These are phyloP conservation scores for Lycophotia porphyrea DNA, from an alignment of 2,888 invertebrate species.

Conservation along the genomic window DNA sequence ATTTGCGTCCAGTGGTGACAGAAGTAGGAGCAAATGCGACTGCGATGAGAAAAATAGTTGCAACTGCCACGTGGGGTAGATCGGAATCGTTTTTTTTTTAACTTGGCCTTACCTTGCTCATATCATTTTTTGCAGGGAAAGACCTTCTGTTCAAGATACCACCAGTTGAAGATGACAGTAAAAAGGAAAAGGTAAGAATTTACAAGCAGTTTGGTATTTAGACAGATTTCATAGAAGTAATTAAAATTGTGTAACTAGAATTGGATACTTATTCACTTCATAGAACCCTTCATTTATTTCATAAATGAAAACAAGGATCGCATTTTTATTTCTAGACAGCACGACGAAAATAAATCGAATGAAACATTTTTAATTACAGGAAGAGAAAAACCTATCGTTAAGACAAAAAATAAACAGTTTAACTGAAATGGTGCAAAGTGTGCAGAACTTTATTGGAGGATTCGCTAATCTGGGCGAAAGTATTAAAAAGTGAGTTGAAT, in stretches of 20 bases:
- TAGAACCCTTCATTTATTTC: neutral
- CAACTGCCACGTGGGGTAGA: too few relatives aligned
- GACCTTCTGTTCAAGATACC: conserved; percentile 53
- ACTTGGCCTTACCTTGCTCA: neutral
- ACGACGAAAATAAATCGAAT: conserved; percentile 4
- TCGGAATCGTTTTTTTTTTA: too few relatives aligned
- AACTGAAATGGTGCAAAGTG: conserved; percentile 98
- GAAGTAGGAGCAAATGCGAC: too few relatives aligned
- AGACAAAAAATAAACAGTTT: conserved; percentile 97
- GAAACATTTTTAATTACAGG: conserved; percentile 86
- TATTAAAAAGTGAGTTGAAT: conserved; percentile 95
- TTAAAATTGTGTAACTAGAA: neutral
- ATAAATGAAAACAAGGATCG: neutral
- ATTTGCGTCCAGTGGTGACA: too few relatives aligned
- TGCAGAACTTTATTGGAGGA: conserved; percentile 98
- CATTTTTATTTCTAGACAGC: neutral
- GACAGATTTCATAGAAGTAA: neutral
- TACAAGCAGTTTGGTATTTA: neutral
- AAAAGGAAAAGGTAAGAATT: conserved; percentile 54
- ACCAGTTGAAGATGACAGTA: conserved; percentile 59
- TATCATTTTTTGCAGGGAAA: conserved; percentile 66
- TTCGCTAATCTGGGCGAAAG: conserved; percentile 97
- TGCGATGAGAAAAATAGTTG: too few relatives aligned
- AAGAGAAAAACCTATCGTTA: conserved; percentile 97
- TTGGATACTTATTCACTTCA: neutral